These are phyloP conservation scores for Stenotaenia linearis DNA, from an alignment of 2,888 invertebrate genomes.

Conservation along the genomic window DNA sequence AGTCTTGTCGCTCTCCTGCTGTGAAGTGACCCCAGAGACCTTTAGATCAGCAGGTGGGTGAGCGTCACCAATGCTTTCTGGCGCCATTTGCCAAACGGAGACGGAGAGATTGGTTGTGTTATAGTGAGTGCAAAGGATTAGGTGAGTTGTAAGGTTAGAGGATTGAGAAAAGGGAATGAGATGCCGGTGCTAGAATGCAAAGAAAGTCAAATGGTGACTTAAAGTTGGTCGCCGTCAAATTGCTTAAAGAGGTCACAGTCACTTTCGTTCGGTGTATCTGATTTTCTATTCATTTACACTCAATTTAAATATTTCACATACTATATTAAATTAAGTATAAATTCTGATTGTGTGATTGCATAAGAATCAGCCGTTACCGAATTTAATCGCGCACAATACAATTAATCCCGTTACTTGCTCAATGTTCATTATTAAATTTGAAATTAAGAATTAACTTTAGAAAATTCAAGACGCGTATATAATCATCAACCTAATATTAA, in stretches of 20 bases:
- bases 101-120: not conserved
- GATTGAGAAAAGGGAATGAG: not conserved
- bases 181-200: not conserved
- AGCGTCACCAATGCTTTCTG: conserved; percentile 14
- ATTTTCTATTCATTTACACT: not conserved
- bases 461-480: no score
- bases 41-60: conserved; percentile 23
- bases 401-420: no score
- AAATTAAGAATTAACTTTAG: no score
- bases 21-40: conserved; percentile 9
- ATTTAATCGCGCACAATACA: no score
- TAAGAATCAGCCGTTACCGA: not conserved
- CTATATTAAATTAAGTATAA: not conserved
- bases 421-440: no score
- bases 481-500: no score
- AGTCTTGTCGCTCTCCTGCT: conserved; percentile 5
- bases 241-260: not conserved
- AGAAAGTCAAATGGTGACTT: not conserved
- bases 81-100: conserved; percentile 1
- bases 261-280: not conserved
- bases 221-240: not conserved
- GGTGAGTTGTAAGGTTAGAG: not conserved
- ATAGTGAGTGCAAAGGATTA: conserved; percentile 2
- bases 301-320: not conserved
- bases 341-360: not conserved